Percentiles rank a stretch among this genome's conserved stretches.
Evolutionary conservation across 2,888 invertebrate genomes (phyloP).

Genomic region (Cataglyphis altisquamis): DNA sequence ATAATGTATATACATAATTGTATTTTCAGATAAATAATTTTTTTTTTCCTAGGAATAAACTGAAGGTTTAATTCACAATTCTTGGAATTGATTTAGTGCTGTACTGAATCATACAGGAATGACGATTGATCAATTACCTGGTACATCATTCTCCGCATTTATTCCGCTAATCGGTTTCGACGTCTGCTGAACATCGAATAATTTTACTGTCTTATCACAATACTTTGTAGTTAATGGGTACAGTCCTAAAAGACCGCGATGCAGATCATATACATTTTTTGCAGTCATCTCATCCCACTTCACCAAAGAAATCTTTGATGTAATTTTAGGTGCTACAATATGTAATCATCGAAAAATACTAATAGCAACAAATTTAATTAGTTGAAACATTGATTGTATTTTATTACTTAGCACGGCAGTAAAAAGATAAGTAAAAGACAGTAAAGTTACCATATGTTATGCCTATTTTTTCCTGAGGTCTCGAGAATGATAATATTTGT

Average conservation of each 20-base stretch:
- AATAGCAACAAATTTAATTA: slow-evolving; percentile 38
- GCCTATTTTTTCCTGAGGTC: slow-evolving; percentile 88
- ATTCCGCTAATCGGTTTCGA: slow-evolving; percentile 66
- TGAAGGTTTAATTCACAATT: slow-evolving; percentile 30
- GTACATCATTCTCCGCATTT: slow-evolving; percentile 61
- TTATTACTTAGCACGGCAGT: not conserved
- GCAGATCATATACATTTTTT: slow-evolving; percentile 90
- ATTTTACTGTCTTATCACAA: slow-evolving; percentile 88
- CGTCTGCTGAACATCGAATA: slow-evolving; percentile 87
- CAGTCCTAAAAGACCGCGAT: slow-evolving; percentile 90
- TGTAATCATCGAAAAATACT: slow-evolving; percentile 42
- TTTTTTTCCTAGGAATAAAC: slow-evolving; percentile 42
- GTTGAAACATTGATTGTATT: slow-evolving; percentile 36
- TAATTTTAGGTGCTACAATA: slow-evolving; percentile 92
- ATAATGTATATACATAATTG: slow-evolving; percentile 8
- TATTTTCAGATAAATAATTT: slow-evolving; percentile 51
- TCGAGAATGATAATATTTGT: slow-evolving; percentile 87
- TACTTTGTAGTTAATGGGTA: slow-evolving; percentile 89
- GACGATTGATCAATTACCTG: slow-evolving; percentile 76
- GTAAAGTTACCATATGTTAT: slow-evolving; percentile 90
- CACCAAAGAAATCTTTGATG: slow-evolving; percentile 88
- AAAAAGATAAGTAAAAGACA: slow-evolving; percentile 4
- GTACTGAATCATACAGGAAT: slow-evolving; percentile 35
- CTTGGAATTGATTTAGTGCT: slow-evolving; percentile 40
- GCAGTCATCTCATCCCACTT: slow-evolving; percentile 90